phyloP scores from a whole-genome alignment of 2,113 vertebrate species.

The Rhegmatorhina hoffmannsi region DNA sequence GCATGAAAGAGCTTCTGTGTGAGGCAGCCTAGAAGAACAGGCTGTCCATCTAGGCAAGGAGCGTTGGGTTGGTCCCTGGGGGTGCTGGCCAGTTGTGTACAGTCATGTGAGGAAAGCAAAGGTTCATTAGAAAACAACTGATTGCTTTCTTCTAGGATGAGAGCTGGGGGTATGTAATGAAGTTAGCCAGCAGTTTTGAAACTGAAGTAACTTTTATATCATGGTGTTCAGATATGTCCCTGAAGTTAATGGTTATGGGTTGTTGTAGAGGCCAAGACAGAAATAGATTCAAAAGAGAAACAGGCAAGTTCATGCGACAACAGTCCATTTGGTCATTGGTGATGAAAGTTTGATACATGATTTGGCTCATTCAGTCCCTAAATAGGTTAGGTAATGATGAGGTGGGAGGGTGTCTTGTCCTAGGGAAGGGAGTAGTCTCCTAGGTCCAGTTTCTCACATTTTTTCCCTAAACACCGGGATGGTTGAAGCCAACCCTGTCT shows the following conservation, averaged over 20 bases:
- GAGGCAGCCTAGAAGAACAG: background rate
- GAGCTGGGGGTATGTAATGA: background rate
- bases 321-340: background rate
- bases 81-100: background rate
- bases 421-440: background rate
- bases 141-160: background rate
- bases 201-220: background rate
- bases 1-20: background rate
- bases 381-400: accelerated
- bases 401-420: background rate
- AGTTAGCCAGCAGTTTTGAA: background rate
- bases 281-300: background rate
- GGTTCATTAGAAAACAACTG: background rate
- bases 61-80: background rate
- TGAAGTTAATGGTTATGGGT: background rate
- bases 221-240: background rate
- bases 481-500: background rate
- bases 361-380: background rate
- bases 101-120: background rate
- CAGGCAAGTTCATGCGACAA: background rate
- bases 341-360: background rate
- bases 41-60: background rate
- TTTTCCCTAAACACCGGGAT: background rate
- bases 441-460: background rate
- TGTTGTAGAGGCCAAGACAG: background rate